phyloP scores from a whole-genome alignment of 2,888 invertebrate species.

The Gordius sp. region DNA sequence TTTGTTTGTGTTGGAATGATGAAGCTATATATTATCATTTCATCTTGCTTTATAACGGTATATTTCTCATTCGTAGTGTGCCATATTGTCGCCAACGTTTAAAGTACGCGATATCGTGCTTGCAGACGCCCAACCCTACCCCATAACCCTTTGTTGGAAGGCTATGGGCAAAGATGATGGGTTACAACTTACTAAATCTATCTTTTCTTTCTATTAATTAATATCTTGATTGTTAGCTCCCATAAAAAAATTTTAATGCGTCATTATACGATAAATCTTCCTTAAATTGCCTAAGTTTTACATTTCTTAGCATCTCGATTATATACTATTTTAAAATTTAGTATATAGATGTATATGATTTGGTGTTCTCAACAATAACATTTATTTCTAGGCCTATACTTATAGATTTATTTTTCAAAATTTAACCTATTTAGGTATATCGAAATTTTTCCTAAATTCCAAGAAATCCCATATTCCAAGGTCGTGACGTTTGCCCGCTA shows the following conservation, averaged over 20 bases:
- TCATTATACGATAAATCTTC: too few species aligned
- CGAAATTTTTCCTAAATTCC: constrained; percentile 68
- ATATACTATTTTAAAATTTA: background rate
- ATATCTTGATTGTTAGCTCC: too few species aligned
- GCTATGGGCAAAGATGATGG: constrained; percentile 34
- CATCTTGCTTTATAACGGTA: background rate
- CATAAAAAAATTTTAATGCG: too few species aligned
- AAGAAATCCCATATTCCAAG: constrained; percentile 65
- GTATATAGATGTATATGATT: background rate
- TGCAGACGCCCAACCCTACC: constrained; percentile 61
- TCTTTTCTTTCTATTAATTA: constrained; percentile 16
- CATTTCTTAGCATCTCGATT: too few species aligned
- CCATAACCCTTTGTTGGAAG: constrained; percentile 36
- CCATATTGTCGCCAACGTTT: constrained; percentile 84
- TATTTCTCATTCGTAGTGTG: constrained; percentile 39
- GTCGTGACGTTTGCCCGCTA: constrained; percentile 69
- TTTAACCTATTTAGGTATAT: constrained; percentile 39
- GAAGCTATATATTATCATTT: too few species aligned
- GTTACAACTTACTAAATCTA: constrained; percentile 27
- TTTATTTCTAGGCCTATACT: background rate
- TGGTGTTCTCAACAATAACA: background rate
- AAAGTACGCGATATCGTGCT: constrained; percentile 80
- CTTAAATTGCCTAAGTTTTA: too few species aligned
- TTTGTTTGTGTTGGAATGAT: too few species aligned
- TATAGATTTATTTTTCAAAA: constrained; percentile 11